Evolutionary conservation across 2,797 vertebrate species (phyloP), one percentile per base, ranked within the genome.

Genomic region (Furcifer pardalis): DNA sequence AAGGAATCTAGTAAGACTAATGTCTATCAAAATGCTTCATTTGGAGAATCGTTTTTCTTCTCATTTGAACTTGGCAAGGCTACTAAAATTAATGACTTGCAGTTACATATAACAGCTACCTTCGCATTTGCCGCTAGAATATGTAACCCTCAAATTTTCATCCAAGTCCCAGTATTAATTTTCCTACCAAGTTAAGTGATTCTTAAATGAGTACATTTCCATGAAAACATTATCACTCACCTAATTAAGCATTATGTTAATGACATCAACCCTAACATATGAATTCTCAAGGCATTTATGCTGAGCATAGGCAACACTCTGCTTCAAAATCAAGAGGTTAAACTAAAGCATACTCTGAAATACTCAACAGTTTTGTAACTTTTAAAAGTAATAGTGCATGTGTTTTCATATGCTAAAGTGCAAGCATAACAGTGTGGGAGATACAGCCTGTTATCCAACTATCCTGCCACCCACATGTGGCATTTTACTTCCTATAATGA

Each of bases 11-110:
- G 95, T 95, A 93, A 96, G 94, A 93, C 90, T 94, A 95, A 96
- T 94, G 90, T 93, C 93, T 94, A 96, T 92, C 94, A 93, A 95
- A 95, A 95, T 94, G 95, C 93, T 91, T 91, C 89, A 93, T 95
- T 95, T 93, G 92, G 90, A 94, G 95, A 95, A 95, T 93, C 91
- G 93, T 88, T 92, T 93, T 93, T 95, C 94, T 94, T 94, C 92
- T 94, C 91, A 92, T 95, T 95, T 92, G 63, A 73, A 88, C 84
- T 90, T 86, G 85, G 90, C 84, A 89, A 84, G 91, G 79, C 91
- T 95, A 91, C 90, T 93, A 90, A 95, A 95, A 94, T 95, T 93
- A 95, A 96, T 94, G 91, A 44, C 92, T 93, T 90, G 91, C 77
- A 95, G 95, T 95, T 96, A 92, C 94, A 95, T 93, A 92, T 56